phyloP scores from a whole-genome alignment of 1,140 invertebrate genomes.

The Brachionus angularis region DNA sequence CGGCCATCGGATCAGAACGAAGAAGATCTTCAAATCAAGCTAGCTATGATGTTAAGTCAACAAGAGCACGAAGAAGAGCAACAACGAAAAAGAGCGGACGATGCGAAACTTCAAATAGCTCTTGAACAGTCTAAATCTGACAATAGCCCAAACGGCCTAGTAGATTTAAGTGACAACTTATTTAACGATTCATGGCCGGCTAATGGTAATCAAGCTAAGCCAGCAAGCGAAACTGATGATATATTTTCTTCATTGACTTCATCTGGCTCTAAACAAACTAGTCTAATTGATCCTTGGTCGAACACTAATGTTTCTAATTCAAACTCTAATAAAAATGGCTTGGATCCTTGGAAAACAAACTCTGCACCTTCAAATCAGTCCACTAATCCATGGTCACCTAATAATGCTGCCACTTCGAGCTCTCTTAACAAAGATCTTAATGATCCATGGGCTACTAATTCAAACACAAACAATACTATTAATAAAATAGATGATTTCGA shows the following conservation, averaged over 20 bases:
- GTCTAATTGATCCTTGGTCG: neutral
- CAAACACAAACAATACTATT: neutral
- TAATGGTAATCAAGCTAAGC: neutral
- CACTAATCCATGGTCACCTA: no score
- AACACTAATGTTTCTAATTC: no score
- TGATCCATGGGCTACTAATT: neutral
- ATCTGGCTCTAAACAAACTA: neutral
- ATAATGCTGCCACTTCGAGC: no score
- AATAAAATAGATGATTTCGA: no score
- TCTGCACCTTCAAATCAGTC: no score
- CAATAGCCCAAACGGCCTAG: neutral
- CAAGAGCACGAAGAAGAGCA: constrained; percentile 43
- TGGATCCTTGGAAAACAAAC: no score
- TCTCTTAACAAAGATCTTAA: no score
- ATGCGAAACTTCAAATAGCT: constrained; percentile 29
- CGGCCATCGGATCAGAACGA: constrained; percentile 20
- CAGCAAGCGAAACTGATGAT: neutral
- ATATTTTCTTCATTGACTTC: neutral
- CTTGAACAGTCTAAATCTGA: constrained; percentile 35
- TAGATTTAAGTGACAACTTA: neutral
- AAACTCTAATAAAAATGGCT: no score
- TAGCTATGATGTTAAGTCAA: constrained; percentile 29
- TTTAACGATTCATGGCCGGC: constrained; percentile 8
- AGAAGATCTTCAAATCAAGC: constrained; percentile 34
- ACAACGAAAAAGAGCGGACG: constrained; percentile 8